Base-by-base conservation (phyloP, 35 echinoderm and acorn worm genomes). In the Ptychodera flava region DNA sequence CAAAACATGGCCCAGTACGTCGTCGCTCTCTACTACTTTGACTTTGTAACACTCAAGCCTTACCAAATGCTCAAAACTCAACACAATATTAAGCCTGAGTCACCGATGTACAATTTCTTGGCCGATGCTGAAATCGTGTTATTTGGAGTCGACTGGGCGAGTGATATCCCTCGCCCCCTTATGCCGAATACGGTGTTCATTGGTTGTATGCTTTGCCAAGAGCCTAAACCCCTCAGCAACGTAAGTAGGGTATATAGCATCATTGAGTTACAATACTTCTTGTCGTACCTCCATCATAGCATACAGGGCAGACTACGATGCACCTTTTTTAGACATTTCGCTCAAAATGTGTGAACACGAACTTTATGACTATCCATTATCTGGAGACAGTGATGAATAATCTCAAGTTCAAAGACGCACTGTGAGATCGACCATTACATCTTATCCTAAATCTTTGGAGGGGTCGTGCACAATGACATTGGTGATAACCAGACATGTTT, bases 101-200 rank as follows among this genome's bases (percentile, higher is more conserved):
- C 77, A 36, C 80, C 77, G 29, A 31, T 89, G 0, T 29, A 64
- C 0, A 31, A 89, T 30, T 35, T 81, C 12, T 83, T 89, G 80
- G 1, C 77, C 0, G 77, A 81, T 79, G 82, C 88, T 0, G 88
- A 89, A 84, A 82, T 89, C 33, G 82, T 52, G 79, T 31, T 89
- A 27, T 89, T 83, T 76, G 82, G 82, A 16, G 88, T 89, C 0
- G 79, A 89, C 32, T 89, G 81, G 33, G 82, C 88, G 0, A 37
- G 82, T 32, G 88, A 89, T 33, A 83, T 89, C 34, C 88, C 88
- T 0, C 34, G 88, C 33, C 88, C 88, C 1, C 31, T 89, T 0
- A 89, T 89, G 88, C 88, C 88, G 1, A 82, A 89, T 81, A 10
- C 82, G 28, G 33, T 89, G 16, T 81, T 81, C 10, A 31, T 89